A percentile compares a stretch with the other conserved stretches of the same genome.
These are phyloP conservation scores for Paralvinella palmiformis DNA, from an alignment of 1,140 invertebrate genomes.

Conservation along the genomic window DNA sequence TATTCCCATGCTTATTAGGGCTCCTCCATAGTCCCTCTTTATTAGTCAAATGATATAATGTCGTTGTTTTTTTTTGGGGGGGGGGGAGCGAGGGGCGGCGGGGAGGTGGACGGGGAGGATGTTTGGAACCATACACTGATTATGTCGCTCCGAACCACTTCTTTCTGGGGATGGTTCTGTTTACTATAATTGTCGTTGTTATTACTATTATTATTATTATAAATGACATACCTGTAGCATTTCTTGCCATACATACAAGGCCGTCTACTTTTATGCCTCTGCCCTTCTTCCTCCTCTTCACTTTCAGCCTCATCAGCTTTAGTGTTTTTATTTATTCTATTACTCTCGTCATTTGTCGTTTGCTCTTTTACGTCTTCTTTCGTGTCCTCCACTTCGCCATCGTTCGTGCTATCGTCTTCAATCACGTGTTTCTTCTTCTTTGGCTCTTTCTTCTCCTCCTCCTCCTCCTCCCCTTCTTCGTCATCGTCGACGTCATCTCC, in stretches of 20 bases:
- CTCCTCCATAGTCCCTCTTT: too few species aligned
- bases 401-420: constrained; percentile 13
- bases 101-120: too few species aligned
- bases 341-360: not conserved
- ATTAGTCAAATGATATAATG: too few species aligned
- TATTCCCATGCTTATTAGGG: too few species aligned
- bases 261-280: constrained; percentile 23
- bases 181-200: too few species aligned
- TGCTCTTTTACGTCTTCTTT: constrained; percentile 18
- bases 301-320: constrained; percentile 26
- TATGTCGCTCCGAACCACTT: too few species aligned
- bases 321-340: constrained; percentile 14
- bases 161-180: too few species aligned
- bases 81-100: too few species aligned
- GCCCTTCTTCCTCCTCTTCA: constrained; percentile 20
- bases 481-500: constrained; percentile 12
- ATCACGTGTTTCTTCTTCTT: constrained; percentile 21
- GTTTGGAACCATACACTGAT: too few species aligned
- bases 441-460: constrained; percentile 19
- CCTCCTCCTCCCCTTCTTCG: constrained; percentile 1
- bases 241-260: constrained; percentile 44
- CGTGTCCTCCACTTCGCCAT: constrained; percentile 15
- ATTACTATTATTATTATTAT: too few species aligned
- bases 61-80: too few species aligned
- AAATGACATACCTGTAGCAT: constrained; percentile 43